These are phyloP conservation scores for Nothoprocta perdicaria DNA, from an alignment of 2,113 vertebrate genomes.

Conservation along the genomic window DNA sequence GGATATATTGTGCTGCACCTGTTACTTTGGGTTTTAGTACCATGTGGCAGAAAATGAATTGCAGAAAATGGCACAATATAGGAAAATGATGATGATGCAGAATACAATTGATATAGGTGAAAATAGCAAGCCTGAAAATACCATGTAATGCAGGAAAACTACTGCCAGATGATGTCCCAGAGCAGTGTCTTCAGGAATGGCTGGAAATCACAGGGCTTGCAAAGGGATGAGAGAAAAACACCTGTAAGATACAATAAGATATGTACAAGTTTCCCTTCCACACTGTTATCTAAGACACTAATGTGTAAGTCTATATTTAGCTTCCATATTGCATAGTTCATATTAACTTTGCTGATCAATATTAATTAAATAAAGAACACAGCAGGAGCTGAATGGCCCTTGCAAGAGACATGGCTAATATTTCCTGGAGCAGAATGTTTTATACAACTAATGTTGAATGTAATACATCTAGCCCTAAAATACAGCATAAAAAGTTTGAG, in stretches of 20 bases:
- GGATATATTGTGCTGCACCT: neutral
- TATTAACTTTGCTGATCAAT: constrained; percentile 45
- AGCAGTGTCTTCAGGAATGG: neutral
- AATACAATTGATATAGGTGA: neutral
- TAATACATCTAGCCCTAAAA: constrained; percentile 15
- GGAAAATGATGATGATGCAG: neutral
- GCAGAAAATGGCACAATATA: neutral
- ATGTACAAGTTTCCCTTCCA: neutral
- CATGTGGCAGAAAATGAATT: neutral
- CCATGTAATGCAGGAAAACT: neutral
- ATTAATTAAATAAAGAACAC: neutral
- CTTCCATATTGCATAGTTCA: neutral
- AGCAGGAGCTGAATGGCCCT: constrained; percentile 14
- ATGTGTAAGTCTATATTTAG: neutral
- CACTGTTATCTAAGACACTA: neutral
- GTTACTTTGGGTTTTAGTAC: neutral
- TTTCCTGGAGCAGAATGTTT: constrained; percentile 33
- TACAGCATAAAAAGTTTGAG: constrained; percentile 17
- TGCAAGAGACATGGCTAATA: neutral
- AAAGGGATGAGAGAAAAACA: too few relatives aligned
- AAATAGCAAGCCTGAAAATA: neutral
- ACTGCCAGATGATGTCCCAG: neutral
- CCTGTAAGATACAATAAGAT: neutral
- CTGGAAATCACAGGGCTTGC: neutral
- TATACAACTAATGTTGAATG: neutral